Conservation (phyloP, 2,888 invertebrate genomes). For the Ligdia adustata region DNA sequence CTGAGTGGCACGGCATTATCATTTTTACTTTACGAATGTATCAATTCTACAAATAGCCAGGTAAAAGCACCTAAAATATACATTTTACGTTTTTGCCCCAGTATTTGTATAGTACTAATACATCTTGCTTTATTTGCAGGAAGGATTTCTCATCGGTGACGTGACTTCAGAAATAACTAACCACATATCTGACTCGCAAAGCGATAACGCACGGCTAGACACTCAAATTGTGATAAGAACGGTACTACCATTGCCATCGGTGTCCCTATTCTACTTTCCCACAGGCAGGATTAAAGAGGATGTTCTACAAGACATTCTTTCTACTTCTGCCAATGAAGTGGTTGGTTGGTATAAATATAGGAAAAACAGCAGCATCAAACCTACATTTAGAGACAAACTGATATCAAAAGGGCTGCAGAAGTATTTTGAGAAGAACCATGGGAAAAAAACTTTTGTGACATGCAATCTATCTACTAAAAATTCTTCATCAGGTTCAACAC, state of each 20-base stretch:
- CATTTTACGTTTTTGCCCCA: background rate
- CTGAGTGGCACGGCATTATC: conserved; percentile 86
- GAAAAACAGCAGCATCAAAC: conserved; percentile 76
- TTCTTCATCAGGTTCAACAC: conserved; percentile 82
- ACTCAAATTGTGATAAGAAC: conserved; percentile 85
- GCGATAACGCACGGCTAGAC: conserved; percentile 84
- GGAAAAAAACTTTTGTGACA: conserved; percentile 85
- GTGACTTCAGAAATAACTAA: conserved; percentile 85
- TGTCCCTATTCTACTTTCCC: conserved; percentile 83
- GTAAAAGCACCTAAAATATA: conserved; percentile 48
- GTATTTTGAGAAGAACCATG: conserved; percentile 79
- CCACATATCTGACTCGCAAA: conserved; percentile 88
- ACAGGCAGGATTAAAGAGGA: conserved; percentile 83
- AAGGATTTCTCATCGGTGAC: conserved; percentile 87
- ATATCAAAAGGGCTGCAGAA: conserved; percentile 85
- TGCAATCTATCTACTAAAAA: conserved; percentile 84
- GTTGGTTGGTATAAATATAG: conserved; percentile 89
- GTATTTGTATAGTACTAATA: no score
- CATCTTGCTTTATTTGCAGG: conserved; percentile 50
- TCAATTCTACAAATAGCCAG: conserved; percentile 85
- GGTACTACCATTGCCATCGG: conserved; percentile 83
- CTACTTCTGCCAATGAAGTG: conserved; percentile 80
- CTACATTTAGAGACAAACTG: conserved; percentile 86
- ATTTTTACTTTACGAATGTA: conserved; percentile 87
- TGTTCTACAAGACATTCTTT: conserved; percentile 78